Conservation (phyloP, 2,797 vertebrate genomes). For the Spondyliosoma cantharus region DNA sequence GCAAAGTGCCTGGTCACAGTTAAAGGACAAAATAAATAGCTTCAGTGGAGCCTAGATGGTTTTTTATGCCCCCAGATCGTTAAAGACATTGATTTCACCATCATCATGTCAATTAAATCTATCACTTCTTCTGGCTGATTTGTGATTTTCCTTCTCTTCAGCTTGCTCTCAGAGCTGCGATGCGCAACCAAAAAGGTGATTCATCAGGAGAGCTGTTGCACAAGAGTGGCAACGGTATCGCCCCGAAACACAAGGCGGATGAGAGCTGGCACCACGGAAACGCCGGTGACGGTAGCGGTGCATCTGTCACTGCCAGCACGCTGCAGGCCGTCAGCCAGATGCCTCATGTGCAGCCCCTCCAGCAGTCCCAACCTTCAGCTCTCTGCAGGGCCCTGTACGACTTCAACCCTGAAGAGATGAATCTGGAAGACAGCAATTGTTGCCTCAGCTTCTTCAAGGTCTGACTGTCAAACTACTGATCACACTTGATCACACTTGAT, state of each 20-base stretch:
- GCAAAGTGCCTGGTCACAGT: constrained; percentile 8
- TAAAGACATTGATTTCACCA: background rate
- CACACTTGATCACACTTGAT: constrained; percentile 1
- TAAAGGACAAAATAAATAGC: constrained; percentile 53
- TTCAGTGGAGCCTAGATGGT: constrained; percentile 10
- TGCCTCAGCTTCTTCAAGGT: constrained; percentile 90
- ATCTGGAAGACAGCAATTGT: constrained; percentile 84
- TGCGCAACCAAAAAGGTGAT: constrained; percentile 83
- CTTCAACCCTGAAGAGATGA: constrained; percentile 85
- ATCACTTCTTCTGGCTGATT: constrained; percentile 4
- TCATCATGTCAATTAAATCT: constrained; percentile 1
- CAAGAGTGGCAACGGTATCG: constrained; percentile 84
- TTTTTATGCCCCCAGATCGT: background rate
- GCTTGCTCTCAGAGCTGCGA: constrained; percentile 84
- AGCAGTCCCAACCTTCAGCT: constrained; percentile 78
- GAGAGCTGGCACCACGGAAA: constrained; percentile 88
- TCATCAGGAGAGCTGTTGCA: constrained; percentile 84
- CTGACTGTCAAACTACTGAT: constrained; percentile 44
- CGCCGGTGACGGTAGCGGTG: constrained; percentile 75
- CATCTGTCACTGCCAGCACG: constrained; percentile 79
- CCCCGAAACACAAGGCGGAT: constrained; percentile 85
- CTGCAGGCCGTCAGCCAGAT: constrained; percentile 84
- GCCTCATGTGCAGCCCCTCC: constrained; percentile 66
- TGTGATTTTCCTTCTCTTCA: constrained; percentile 63
- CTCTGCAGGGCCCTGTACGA: constrained; percentile 89